These are phyloP conservation scores for Prionailurus viverrinus DNA, from an alignment of 2,113 vertebrate species.

Conservation along the genomic window DNA sequence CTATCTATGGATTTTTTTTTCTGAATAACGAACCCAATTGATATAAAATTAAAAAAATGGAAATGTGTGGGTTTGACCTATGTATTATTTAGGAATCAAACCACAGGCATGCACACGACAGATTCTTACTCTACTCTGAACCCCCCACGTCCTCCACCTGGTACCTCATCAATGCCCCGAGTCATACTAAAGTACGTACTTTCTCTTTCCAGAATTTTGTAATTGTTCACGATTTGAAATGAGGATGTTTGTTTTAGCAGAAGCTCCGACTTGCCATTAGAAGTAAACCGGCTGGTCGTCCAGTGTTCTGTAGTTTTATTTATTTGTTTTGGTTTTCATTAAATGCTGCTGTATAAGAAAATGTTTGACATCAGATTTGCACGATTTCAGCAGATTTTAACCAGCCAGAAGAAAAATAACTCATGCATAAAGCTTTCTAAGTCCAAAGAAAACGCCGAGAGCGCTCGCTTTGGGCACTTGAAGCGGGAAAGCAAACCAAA, in stretches of 20 bases:
- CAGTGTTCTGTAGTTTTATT: not conserved
- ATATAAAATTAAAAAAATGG: not conserved
- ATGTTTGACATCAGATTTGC: constrained; percentile 3
- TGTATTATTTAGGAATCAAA: not conserved
- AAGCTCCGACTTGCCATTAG: not conserved
- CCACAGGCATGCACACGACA: fast-evolving
- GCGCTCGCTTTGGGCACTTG: not conserved
- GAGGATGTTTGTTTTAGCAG: not conserved
- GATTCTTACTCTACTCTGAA: fast-evolving
- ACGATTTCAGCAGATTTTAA: constrained; percentile 31
- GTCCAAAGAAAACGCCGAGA: not conserved
- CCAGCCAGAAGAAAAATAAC: constrained; percentile 18
- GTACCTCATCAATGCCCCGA: not conserved
- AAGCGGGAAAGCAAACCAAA: not conserved
- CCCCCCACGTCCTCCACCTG: fast-evolving
- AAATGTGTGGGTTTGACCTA: not conserved
- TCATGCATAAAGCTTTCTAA: not conserved
- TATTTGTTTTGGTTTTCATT: constrained; percentile 32
- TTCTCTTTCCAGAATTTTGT: not conserved
- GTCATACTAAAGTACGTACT: not conserved
- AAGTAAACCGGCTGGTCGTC: not conserved
- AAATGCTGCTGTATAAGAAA: not conserved
- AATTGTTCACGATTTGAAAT: not conserved
- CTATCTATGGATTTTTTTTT: not conserved
- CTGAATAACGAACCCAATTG: not conserved